Conservation (phyloP, 1,140 invertebrate species). For the Odontomachus brunneus region DNA sequence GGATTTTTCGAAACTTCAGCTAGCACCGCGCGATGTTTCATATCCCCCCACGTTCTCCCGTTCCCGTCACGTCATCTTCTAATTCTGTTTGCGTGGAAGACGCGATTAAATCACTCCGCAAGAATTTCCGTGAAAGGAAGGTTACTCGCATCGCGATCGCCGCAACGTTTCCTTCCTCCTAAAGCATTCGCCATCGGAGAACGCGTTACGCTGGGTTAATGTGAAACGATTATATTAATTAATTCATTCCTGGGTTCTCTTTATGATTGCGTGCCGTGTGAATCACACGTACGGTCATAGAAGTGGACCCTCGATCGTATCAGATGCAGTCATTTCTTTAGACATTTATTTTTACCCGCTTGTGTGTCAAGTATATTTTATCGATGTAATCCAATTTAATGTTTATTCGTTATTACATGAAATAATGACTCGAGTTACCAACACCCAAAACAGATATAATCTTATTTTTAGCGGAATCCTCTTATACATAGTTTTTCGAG, state of each 20-base stretch:
- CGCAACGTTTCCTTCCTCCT: slow-evolving; percentile 52
- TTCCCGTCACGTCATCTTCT: slow-evolving; percentile 26
- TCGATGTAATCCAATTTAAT: no score
- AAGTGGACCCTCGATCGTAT: neutral
- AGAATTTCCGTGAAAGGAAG: slow-evolving; percentile 55
- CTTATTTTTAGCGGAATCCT: no score
- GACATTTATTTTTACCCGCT: no score
- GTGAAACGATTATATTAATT: slow-evolving; percentile 25
- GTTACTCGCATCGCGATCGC: slow-evolving; percentile 22
- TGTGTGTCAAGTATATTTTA: no score
- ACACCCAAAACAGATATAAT: no score
- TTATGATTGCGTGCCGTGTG: neutral
- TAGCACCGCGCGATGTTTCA: neutral
- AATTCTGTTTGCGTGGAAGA: slow-evolving; percentile 29
- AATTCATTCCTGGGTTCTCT: slow-evolving; percentile 22
- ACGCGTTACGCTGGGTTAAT: slow-evolving; percentile 30
- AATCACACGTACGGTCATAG: neutral
- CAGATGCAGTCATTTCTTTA: no score
- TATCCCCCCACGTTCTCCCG: neutral
- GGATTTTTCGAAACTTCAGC: neutral
- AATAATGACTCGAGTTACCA: no score
- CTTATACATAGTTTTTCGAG: no score
- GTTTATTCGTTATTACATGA: no score
- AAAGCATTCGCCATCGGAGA: neutral
- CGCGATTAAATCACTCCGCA: slow-evolving; percentile 42